Evolutionary conservation across 2,888 invertebrate species (phyloP), one percentile per base, ranked within the genome.

Genomic region (Vanessa cardui): DNA sequence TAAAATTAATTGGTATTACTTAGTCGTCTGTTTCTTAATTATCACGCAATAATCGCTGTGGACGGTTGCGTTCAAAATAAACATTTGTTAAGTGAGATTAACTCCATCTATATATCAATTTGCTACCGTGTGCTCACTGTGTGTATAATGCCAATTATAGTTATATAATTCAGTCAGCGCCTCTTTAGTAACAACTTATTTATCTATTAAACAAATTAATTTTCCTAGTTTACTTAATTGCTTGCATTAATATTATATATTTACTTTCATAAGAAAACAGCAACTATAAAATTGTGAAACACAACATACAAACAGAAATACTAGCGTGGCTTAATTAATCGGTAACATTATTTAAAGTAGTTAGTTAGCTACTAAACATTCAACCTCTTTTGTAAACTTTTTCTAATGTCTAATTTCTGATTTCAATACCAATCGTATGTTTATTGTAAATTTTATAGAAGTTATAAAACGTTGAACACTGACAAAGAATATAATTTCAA

Each of bases 111-210:
- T 72, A 72, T 66, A 69, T 75, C 71, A 73, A 67, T 66, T n/a
- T 61, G 69, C 73, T 66, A 63, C 66, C 70, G 64, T 63, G 62
- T 63, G 66, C 68, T 70, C 72, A 77, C 77, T 76, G 72, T 76
- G 72, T 73, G 72, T 71, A 70, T 73, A 75, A 77, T 78, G 72
- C 79, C 84, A 86, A 86, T 86, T 87, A 88, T 78, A 78, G 80
- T 86, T 83, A 84, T 82, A 83, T 82, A 87, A 88, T 79, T 78
- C 62, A 64, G 44, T 49, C 44, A 46, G 54, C 66, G 58, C 54
- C 52, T 66, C 52, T 60, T 52, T 63, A 49, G 45, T 61, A 61
- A 50, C 56, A 8, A 66, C 52, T 67, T 46, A 70, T 67, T 63
- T 61, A 60, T 66, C 26, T 58, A 39, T 58, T 58, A 64, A 65